Conservation (phyloP, 30 jellyfish, hydroid and myxozoan genomes). For the Aurelia sp. region DNA sequence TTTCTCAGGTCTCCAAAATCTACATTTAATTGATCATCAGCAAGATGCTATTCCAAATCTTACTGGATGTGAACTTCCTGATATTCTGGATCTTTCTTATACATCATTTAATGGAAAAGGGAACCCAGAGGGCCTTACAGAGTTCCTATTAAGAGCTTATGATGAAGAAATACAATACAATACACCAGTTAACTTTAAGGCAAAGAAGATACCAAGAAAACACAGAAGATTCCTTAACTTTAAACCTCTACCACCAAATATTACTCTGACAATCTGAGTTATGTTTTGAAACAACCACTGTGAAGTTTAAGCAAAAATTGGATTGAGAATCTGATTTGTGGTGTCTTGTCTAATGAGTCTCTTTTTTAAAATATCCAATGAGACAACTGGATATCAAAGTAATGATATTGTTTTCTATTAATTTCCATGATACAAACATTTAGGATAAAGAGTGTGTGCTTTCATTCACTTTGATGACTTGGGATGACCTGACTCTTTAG, state of each 20-base stretch:
- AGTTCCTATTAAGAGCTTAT: constrained; percentile 42
- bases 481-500: too few relatives aligned
- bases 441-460: too few relatives aligned
- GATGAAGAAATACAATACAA: constrained; percentile 52
- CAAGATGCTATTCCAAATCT: constrained; percentile 35
- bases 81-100: constrained; percentile 40
- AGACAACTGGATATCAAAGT: too few relatives aligned
- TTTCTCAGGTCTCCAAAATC: constrained; percentile 1
- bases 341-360: too few relatives aligned
- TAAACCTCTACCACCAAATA: background rate
- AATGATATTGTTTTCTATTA: too few relatives aligned
- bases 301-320: too few relatives aligned
- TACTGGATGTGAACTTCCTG: constrained; percentile 18
- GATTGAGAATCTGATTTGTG: too few relatives aligned
- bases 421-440: too few relatives aligned
- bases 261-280: background rate
- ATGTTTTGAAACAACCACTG: too few relatives aligned
- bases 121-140: constrained; percentile 50
- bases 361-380: too few relatives aligned
- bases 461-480: too few relatives aligned
- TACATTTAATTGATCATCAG: background rate
- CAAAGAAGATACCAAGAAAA: constrained; percentile 40
- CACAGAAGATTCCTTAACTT: constrained; percentile 12
- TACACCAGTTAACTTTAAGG: constrained; percentile 51
- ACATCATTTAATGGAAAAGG: constrained; percentile 53